Base-by-base conservation (phyloP, 1,140 invertebrate species). In the Drosophila mojavensis region DNA sequence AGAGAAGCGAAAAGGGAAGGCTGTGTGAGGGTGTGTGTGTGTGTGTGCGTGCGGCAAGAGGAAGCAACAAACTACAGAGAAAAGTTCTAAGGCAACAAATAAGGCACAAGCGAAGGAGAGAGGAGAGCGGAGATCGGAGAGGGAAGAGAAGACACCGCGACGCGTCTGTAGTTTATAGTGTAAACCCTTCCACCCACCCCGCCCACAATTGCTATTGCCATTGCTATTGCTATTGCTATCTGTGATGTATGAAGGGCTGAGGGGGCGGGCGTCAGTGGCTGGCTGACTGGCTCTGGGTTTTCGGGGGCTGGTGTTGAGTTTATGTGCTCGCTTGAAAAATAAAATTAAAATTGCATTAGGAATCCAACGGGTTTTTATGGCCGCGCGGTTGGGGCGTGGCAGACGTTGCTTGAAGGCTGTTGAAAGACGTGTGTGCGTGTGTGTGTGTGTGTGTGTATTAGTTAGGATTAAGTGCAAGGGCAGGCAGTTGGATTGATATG, bases 311-410 rank as follows among this genome's bases (percentile, higher is more conserved):
- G 67, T 73, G 67, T 59, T 51, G 76, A 88, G 84, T 88, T 88
- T 88, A 83, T 88, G 83, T 88, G 84, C 78, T 78, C 79, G 84
- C 80, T 88, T 88, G 84, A 88, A 88, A 88, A 88, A 88, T 89
- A 88, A 89, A 88, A 88, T 88, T 88, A 88, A 88, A 88, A 88
- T 88, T 88, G 84, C 84, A 88, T 88, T 88, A 88, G 84, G 84
- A 88, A 83, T 88, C 84, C 82, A 79, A 82, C 68, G 82, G 82
- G 82, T 86, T 81, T 58, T 86, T 79, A 81, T 70, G 65, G 81
- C 59, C 41, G 51, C 5, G 13, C 9, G 15, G 30, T 0, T 6
- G 9, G 13, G 36, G n/a, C 1, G 36, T 20, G 45, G 51, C 48
- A 53, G 11, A 45, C 70, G 66, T 67, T 69, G 78, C 79, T 88